phyloP scores from a whole-genome alignment of 2,888 invertebrate genomes.

The Zhuqinia jingwanae region DNA sequence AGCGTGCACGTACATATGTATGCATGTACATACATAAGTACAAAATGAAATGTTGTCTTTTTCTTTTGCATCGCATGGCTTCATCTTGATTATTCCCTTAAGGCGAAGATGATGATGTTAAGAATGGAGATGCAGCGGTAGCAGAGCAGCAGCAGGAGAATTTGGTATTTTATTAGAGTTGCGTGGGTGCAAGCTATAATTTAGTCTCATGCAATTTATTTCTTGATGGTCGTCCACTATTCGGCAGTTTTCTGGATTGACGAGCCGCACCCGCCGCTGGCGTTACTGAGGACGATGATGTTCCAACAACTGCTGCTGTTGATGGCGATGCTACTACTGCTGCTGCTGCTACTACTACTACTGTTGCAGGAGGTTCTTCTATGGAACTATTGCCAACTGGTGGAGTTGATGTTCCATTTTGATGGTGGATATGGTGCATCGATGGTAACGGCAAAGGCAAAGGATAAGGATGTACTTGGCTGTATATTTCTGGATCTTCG shows the following conservation, averaged over 20 bases:
- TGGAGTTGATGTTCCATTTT: constrained; percentile 18
- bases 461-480: constrained; percentile 73
- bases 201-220: constrained; percentile 78
- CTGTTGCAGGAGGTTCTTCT: constrained; percentile 6
- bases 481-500: constrained; percentile 82
- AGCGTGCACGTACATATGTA: too few relatives aligned
- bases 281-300: constrained; percentile 29
- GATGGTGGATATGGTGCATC: constrained; percentile 73
- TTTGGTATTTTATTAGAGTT: constrained; percentile 3
- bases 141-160: not conserved
- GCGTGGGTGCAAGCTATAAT: constrained; percentile 74
- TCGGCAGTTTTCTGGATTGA: constrained; percentile 58
- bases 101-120: not conserved
- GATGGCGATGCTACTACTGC: too few relatives aligned
- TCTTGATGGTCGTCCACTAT: constrained; percentile 60
- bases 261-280: constrained; percentile 47
- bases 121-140: not conserved
- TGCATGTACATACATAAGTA: not conserved
- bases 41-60: not conserved
- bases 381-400: constrained; percentile 9
- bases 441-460: constrained; percentile 77
- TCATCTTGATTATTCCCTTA: constrained; percentile 7
- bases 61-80: not conserved
- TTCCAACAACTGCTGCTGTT: not conserved
- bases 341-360: constrained; percentile 8